Percentiles rank a stretch among this genome's conserved stretches.
These are phyloP conservation scores for Corythornis vintsioides DNA, from an alignment of 2,113 vertebrate genomes.

Conservation along the genomic window DNA sequence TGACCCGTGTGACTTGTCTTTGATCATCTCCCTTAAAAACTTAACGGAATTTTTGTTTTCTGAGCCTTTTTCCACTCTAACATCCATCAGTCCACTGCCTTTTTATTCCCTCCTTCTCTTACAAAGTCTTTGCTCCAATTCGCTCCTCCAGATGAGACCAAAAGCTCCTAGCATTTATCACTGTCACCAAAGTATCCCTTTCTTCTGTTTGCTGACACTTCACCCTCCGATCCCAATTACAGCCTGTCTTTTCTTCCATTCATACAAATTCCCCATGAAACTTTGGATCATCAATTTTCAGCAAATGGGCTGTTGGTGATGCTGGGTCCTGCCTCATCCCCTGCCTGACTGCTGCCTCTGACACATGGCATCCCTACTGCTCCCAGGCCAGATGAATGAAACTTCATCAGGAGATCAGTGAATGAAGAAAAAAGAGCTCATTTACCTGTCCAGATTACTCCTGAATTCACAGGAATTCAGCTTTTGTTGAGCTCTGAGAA, in stretches of 20 bases:
- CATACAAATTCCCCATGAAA: slow-evolving; percentile 61
- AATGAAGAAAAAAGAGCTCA: not conserved
- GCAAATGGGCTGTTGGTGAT: slow-evolving; percentile 10
- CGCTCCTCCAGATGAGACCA: slow-evolving; percentile 43
- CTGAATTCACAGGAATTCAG: not conserved
- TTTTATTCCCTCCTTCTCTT: slow-evolving; percentile 25
- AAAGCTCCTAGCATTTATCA: slow-evolving; percentile 64
- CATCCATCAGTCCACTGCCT: slow-evolving; percentile 14
- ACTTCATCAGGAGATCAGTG: slow-evolving; percentile 13
- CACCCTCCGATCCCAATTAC: slow-evolving; percentile 67
- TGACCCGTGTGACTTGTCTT: not conserved
- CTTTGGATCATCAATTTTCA: slow-evolving; percentile 60
- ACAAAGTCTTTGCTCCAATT: slow-evolving; percentile 6
- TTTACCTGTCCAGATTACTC: not conserved
- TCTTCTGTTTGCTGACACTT: slow-evolving; percentile 68
- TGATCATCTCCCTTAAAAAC: not conserved
- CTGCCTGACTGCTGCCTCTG: not conserved
- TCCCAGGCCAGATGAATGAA: slow-evolving; percentile 21
- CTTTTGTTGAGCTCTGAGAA: not conserved
- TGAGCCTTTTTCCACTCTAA: not conserved
- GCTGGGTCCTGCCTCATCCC: not conserved
- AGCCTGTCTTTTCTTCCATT: slow-evolving; percentile 61
- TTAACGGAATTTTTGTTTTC: slow-evolving; percentile 1
- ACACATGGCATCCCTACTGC: not conserved
- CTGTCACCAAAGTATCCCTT: slow-evolving; percentile 63